Percentiles rank a stretch among this genome's conserved stretches.
Evolutionary conservation across 2,113 vertebrate species (phyloP).

Genomic region (Chaetops frenatus): DNA sequence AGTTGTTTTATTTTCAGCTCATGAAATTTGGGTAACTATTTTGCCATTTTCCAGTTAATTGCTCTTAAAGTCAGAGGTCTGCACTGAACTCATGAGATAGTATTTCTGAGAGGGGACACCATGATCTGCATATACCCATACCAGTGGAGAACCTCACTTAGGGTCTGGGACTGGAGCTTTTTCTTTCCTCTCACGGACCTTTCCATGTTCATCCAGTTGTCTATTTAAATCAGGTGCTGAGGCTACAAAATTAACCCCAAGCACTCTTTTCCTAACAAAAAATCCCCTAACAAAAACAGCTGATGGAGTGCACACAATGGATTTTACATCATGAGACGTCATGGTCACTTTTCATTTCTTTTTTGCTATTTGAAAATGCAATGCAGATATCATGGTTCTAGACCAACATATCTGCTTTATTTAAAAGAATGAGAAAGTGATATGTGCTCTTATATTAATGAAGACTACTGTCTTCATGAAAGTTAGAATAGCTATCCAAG

Average conservation of each 20-base stretch:
- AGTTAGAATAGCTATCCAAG: neutral
- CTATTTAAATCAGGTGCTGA: neutral
- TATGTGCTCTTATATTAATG: neutral
- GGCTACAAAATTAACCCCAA: neutral
- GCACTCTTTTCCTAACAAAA: neutral
- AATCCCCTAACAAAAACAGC: neutral
- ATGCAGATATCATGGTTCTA: neutral
- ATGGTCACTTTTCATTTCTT: neutral
- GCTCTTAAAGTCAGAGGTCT: neutral
- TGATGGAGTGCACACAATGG: neutral
- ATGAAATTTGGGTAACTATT: neutral
- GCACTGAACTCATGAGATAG: neutral
- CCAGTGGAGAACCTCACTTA: accelerated
- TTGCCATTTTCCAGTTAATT: neutral
- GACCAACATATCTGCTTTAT: neutral
- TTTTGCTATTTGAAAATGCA: neutral
- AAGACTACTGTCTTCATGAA: neutral
- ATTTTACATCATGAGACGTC: neutral
- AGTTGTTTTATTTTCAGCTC: neutral
- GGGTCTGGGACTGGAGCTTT: neutral
- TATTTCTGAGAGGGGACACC: accelerated
- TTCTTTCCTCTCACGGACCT: neutral
- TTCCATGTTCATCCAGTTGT: neutral
- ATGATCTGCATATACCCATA: neutral
- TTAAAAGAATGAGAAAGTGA: neutral